Percentiles rank a stretch among this genome's conserved stretches.
Conservation (phyloP, 2,888 invertebrate genomes). For the Tipula vernalis region DNA sequence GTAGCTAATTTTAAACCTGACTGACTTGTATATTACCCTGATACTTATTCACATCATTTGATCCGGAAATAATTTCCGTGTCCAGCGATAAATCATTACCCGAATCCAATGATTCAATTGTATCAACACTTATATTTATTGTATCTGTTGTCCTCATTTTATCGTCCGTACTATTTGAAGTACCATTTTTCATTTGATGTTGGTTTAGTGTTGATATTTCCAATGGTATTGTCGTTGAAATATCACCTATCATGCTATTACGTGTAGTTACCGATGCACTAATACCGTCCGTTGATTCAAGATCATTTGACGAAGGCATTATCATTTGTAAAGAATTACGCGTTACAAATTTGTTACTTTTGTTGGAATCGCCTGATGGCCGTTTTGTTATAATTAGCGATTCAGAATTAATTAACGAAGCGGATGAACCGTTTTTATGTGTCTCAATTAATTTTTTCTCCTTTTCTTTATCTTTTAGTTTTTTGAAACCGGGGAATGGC, state of each 20-base stretch:
- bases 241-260: neutral
- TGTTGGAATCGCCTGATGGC: neutral
- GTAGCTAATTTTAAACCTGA: constrained; percentile 17
- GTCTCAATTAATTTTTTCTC: constrained; percentile 18
- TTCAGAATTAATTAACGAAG: neutral
- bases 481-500: constrained; percentile 34
- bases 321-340: constrained; percentile 9
- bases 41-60: neutral
- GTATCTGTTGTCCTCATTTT: constrained; percentile 25
- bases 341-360: constrained; percentile 12
- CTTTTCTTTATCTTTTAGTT: constrained; percentile 30
- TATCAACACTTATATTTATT: constrained; percentile 14
- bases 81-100: constrained; percentile 16
- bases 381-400: neutral
- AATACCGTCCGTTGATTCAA: constrained; percentile 7
- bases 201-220: constrained; percentile 30
- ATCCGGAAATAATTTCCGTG: neutral
- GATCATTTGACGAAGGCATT: neutral
- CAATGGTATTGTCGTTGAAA: neutral
- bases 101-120: constrained; percentile 18
- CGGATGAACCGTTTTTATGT: constrained; percentile 15
- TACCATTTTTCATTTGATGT: constrained; percentile 21
- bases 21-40: constrained; percentile 18
- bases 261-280: neutral
- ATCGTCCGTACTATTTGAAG: neutral